These are phyloP conservation scores for Onychomys leucogaster DNA, from an alignment of 2,797 vertebrate genomes.

Conservation along the genomic window DNA sequence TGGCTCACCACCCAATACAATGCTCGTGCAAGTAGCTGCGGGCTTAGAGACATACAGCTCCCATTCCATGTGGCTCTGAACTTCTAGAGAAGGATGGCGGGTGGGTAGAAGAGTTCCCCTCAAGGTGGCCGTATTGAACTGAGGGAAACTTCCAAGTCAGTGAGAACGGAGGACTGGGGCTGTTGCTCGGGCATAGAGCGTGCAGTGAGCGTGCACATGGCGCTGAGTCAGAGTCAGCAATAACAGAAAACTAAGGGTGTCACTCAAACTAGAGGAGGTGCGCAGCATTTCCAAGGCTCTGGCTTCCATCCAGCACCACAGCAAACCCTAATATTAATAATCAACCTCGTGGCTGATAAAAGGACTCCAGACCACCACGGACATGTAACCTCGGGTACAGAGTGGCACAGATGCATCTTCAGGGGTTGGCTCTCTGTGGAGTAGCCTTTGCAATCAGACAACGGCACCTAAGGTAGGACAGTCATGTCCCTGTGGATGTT, in stretches of 20 bases:
- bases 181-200: neutral
- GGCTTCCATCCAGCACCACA: too few species aligned
- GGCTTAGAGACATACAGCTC: too few species aligned
- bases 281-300: rapidly evolving
- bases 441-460: neutral
- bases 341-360: neutral
- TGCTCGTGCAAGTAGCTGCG: neutral
- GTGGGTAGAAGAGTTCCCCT: neutral
- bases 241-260: neutral
- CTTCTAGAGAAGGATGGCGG: neutral
- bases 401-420: neutral
- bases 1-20: neutral
- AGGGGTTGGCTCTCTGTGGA: neutral
- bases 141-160: neutral
- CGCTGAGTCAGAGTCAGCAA: neutral
- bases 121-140: neutral
- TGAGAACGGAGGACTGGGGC: neutral
- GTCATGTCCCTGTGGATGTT: rapidly evolving
- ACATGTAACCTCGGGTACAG: neutral
- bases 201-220: neutral
- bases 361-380: too few species aligned
- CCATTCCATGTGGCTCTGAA: too few species aligned
- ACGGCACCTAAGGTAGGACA: rapidly evolving
- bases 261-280: neutral
- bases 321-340: neutral